Evolutionary conservation across 2,113 vertebrate genomes (phyloP), one percentile per base, ranked within the genome.

Genomic region (Tragelaphus strepsiceros): DNA sequence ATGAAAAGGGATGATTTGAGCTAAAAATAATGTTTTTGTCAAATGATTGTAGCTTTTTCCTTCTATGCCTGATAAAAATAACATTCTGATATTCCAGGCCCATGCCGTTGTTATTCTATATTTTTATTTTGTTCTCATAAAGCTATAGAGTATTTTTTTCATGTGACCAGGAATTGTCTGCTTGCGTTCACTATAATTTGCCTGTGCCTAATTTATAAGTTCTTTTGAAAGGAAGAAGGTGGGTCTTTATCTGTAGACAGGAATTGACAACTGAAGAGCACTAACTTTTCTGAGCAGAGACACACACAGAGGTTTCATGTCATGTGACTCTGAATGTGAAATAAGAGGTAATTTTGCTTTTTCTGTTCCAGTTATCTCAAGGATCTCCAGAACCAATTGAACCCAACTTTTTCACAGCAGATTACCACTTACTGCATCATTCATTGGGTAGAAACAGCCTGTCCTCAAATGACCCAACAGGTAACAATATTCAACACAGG

Each of bases 301-400:
- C 6, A 5, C 16, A 46, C 2, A 14, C 19, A 56, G 56, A 84
- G 19, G 51, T 35, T 77, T 81, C 81, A 35, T 62, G 26, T 53
- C 54, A 4, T 77, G 80, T 82, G 28, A 81, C n/a, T 95, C 78
- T 67, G 74, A 86, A 15, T 56, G 13, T 84, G 61, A 84, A 94
- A 1, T 94, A 12, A 46, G 53, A 96, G 26, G 7, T 15, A 7
- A 0, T 96, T 92, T 96, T 95, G 32, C 80, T 62, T 96, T 43
- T 92, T 86, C 83, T 94, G 17, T 82, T 97, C 17, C 84, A 99
- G 99, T 97, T 99, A 49, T 98, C 99, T 82, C 99, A 99, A 98
- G 98, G 98, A 22, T 99, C 99, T 83, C 98, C 99, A 94, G 99
- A 99, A 88, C 13, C 99, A 7, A 98, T 99, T 90, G 99, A 99